Base-by-base conservation (phyloP, 2,888 invertebrate species). In the Amiota mariae region DNA sequence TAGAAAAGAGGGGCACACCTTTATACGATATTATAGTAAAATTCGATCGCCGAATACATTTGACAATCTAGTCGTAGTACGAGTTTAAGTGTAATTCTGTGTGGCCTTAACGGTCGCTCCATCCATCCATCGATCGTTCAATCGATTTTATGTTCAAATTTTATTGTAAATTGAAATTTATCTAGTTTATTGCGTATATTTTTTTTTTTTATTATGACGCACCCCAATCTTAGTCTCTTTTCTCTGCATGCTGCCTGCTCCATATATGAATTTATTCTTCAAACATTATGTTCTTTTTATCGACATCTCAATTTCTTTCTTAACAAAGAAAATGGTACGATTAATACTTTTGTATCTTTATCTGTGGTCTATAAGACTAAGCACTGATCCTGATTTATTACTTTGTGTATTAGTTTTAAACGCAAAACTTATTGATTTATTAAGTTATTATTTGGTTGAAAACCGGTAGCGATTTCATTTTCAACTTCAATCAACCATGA, bases 91-190 rank as follows among this genome's bases (percentile, higher is more conserved):
- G 61, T 24, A n/a, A 8, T 54, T 56, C 57, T 73, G 70, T 84
- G 84, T 86, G 84, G 84, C 84, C 84, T 71, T 78, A 76, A 86
- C 76, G 78, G 75, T 82, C 36, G 36, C 36, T 36, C 6, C 36
- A 36, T 36, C 36, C 36, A 36, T 59, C 59, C 24, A 51, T n/a
- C 54, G n/a, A 59, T 59, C 59, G 59, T 2, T 24, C n/a, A n/a
- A n/a, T n/a, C n/a, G n/a, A 57, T 84, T 85, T 84, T 85, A 85
- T 85, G 76, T 85, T 86, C 82, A 85, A 36, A 83, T 85, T 84
- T 84, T 84, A 86, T 84, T 86, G 84, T 86, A 85, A 86, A 84
- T 85, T 86, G 86, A 86, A 85, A 85, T 76, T 78, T 86, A 84
- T 86, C 84, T 84, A 86, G 84, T 86, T 86, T 85, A 85, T 82